Evolutionary conservation across 1,140 invertebrate genomes (phyloP), one percentile per base, ranked within the genome.

Genomic region (Nasonia vitripennis): DNA sequence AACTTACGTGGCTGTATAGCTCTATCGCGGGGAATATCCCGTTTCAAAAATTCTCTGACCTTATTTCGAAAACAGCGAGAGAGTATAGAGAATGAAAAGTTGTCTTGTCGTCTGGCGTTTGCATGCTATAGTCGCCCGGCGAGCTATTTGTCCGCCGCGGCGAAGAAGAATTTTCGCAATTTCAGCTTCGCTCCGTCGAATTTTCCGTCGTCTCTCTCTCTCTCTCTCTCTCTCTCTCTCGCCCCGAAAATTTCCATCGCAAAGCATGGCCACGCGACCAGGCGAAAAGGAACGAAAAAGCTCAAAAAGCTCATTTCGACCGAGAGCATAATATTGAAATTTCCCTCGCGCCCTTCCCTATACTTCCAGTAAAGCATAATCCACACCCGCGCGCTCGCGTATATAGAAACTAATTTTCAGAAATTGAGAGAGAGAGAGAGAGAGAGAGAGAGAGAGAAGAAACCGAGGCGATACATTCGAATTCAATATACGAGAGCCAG

Each of bases 261-360:
- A 75, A 75, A 75, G 37, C 74, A 37, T 12, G 68, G 9, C 23
- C 31, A 1, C 1, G 27, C 27, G 68, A 3, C 74, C 2, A n/a
- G 7, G 78, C 67, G 34, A n/a, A 23, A n/a, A 14, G 55, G 20
- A 68, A 34, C n/a, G 68, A 67, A 81, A 80, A 62, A 81, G 6
- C 23, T 20, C 51, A 41, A 27, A 67, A 27, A 67, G 31, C 78
- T 68, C 78, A 67, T 67, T 37, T 37, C 12, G 62, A 75, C 48
- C 51, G 48, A 75, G 51, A 75, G 74, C 74, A 41, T 75, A 75
- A 75, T 75, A 75, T 75, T 75, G 74, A 75, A 75, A 75, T 75
- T 45, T 41, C 73, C 17, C 23, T 70, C 1, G 27, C 68, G 27
- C 0, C 14, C 20, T 62, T 7, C 55, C 17, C 27, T 27, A 27